A percentile compares a stretch with the other conserved stretches of the same genome.
These are phyloP conservation scores for Prolemur simus DNA, from an alignment of 2,113 vertebrate genomes.

Conservation along the genomic window DNA sequence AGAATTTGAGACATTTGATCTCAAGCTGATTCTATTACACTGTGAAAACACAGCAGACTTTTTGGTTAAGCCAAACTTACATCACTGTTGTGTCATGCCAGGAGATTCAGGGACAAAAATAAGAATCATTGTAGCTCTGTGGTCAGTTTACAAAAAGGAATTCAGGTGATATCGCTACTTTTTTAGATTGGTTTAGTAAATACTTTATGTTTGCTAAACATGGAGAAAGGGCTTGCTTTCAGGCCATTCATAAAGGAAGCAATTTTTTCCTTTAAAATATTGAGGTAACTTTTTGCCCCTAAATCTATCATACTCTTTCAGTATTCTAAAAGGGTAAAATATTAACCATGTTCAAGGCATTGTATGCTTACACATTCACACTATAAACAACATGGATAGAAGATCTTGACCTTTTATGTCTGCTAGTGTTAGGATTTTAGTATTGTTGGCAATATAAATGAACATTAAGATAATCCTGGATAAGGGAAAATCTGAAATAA, in stretches of 20 bases:
- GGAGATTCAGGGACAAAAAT: background rate
- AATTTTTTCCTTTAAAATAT: constrained; percentile 18
- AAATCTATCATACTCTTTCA: background rate
- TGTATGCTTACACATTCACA: background rate
- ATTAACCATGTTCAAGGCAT: background rate
- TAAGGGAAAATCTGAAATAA: background rate
- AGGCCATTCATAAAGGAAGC: background rate
- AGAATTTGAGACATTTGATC: background rate
- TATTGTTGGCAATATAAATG: background rate
- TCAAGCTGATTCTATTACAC: background rate
- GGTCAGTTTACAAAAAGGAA: background rate
- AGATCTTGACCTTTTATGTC: background rate
- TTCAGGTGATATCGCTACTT: background rate
- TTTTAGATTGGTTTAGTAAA: background rate
- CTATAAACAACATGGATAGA: background rate
- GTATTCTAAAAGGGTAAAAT: background rate
- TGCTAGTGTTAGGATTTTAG: background rate
- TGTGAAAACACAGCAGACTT: background rate
- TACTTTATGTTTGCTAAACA: background rate
- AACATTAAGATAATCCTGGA: background rate
- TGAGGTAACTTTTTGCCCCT: background rate
- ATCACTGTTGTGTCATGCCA: background rate
- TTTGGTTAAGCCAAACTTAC: background rate
- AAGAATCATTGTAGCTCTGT: background rate
- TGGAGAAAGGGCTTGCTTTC: background rate